Conservation (phyloP, 1,140 invertebrate species). For the Drosophila orosa region DNA sequence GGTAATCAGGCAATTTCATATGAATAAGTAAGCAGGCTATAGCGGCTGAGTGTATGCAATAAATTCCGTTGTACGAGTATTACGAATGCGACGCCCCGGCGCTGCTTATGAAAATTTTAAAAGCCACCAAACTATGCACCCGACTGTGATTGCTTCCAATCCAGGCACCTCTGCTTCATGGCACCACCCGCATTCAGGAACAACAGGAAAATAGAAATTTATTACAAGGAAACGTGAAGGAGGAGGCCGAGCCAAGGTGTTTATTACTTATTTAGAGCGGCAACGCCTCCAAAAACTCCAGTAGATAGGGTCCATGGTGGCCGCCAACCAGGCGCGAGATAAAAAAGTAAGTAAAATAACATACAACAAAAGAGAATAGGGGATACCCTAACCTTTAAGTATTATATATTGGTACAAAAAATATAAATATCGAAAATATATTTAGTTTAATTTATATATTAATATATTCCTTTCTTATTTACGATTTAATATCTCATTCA, state of each 20-base stretch:
- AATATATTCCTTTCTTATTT: neutral
- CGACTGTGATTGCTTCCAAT: constrained; percentile 64
- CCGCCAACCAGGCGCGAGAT: constrained; percentile 8
- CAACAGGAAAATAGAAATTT: constrained; percentile 76
- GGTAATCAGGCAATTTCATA: constrained; percentile 81
- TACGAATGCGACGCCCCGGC: constrained; percentile 59
- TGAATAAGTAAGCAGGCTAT: constrained; percentile 76
- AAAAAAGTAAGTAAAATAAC: neutral
- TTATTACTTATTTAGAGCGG: constrained; percentile 74
- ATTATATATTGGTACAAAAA: neutral
- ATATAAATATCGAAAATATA: too few species aligned
- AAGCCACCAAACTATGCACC: constrained; percentile 71
- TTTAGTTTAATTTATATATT: too few species aligned
- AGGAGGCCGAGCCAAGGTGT: constrained; percentile 54
- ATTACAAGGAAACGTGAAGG: constrained; percentile 58
- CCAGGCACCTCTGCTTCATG: neutral
- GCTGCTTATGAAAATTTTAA: constrained; percentile 79
- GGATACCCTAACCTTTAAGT: neutral
- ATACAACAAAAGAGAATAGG: neutral
- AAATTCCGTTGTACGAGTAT: constrained; percentile 67
- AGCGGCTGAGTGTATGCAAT: constrained; percentile 74
- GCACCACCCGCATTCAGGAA: constrained; percentile 17
- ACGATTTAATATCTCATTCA: too few species aligned
- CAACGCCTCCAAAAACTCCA: constrained; percentile 29
- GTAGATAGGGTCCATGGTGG: too few species aligned